Evolutionary conservation across 37 sponge, comb jelly and placozoan genomes (phyloP), one percentile per base, ranked within the genome.

Genomic region (Beroe forskalii): DNA sequence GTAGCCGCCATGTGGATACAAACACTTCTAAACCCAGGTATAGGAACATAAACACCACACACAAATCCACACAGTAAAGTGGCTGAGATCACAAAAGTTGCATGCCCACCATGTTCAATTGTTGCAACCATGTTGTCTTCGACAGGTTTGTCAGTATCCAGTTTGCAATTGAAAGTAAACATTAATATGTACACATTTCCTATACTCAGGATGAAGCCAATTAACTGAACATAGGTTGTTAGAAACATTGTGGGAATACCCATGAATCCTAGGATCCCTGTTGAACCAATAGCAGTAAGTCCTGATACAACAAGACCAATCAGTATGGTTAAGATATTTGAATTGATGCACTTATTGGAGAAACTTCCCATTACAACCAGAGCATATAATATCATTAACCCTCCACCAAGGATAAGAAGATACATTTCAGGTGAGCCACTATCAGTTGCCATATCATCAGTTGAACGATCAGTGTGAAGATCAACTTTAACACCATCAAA

Each of bases 271-370:
- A 80, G 1, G 55, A 80, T 43, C 4, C 86, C 86, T 20, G 86
- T 38, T 3, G 86, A 80, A 6, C 86, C 86, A 20, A 80, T 25
- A 20, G 35, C 86, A n/a, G 86, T 37, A n/a, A 80, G 4, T 25
- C 86, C 86, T 30, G 86, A 80, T 8, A 80, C 86, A 43, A 80
- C 27, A 2, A 80, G 24, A 1, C 86, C 86, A 44, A 80, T 41
- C 28, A 80, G 1, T 48, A 80, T 80, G 19, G 86, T 80, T 19
- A 80, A 48, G 27, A 80, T 43, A 25, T 80, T 80, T n/a, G 86
- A 80, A 24, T 80, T 80, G 23, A 80, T 80, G 55, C 86, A 80
- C 27, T 80, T 80, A 37, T 80, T 80, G 37, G 86, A 80, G 86
- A 80, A 80, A 24, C 55, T 44, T 1, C 86, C 86, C 86, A 80